Percentiles rank a stretch among this genome's conserved stretches.
Conservation (phyloP, 2,113 vertebrate genomes). For the Pantherophis guttatus region DNA sequence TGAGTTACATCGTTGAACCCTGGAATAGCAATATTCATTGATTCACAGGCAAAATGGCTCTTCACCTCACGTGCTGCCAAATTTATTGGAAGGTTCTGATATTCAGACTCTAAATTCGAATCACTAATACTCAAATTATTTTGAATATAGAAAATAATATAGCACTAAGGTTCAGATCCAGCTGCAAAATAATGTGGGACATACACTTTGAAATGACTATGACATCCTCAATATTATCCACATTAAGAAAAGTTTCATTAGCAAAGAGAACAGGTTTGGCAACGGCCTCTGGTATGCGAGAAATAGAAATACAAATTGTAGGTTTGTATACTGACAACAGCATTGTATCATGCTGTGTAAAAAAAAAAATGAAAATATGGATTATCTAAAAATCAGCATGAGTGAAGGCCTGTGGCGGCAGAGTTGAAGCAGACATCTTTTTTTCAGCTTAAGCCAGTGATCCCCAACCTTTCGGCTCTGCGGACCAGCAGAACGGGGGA, state of each 20-base stretch:
- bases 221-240: neutral
- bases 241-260: neutral
- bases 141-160: neutral
- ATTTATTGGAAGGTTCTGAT: neutral
- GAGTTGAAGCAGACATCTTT: neutral
- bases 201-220: neutral
- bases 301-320: neutral
- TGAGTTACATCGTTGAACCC: neutral
- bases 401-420: neutral
- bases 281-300: neutral
- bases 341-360: neutral
- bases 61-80: neutral
- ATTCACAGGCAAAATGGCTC: neutral
- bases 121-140: neutral
- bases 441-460: neutral
- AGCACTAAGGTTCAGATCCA: neutral
- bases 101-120: neutral
- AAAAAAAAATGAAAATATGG: neutral
- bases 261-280: neutral
- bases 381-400: neutral
- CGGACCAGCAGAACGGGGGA: too few relatives aligned
- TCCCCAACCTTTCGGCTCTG: too few relatives aligned
- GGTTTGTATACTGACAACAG: neutral
- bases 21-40: neutral
- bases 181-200: neutral